phyloP scores from a whole-genome alignment of 2,113 vertebrate species.

The Tachysurus vachellii region DNA sequence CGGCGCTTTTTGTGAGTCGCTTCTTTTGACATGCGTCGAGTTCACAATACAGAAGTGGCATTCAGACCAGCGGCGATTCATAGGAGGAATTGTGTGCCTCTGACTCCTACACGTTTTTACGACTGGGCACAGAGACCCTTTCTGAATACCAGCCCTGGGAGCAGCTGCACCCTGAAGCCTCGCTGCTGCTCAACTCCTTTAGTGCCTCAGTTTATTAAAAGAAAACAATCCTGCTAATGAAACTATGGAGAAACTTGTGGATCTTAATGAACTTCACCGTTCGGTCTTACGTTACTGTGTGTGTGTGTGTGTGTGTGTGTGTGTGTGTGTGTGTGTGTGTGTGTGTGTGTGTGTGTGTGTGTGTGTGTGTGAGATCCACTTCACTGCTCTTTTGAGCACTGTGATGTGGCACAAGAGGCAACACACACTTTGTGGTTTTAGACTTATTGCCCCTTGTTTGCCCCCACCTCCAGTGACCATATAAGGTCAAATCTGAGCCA shows the following conservation, averaged over 20 bases:
- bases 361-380: background rate
- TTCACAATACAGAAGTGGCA: constrained; percentile 52
- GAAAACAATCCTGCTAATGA: background rate
- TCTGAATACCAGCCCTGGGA: constrained; percentile 38
- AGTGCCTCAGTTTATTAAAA: background rate
- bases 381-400: constrained; percentile 2
- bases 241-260: background rate
- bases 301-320: background rate
- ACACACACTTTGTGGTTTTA: constrained; percentile 34
- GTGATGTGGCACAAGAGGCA: constrained; percentile 41
- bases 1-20: constrained; percentile 37
- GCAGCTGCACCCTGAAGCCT: constrained; percentile 15
- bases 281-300: background rate
- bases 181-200: constrained; percentile 12
- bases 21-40: constrained; percentile 31
- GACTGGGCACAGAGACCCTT: constrained; percentile 12
- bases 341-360: background rate
- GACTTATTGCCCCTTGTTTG: constrained; percentile 28
- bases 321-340: background rate
- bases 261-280: background rate
- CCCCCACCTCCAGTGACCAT: constrained; percentile 45
- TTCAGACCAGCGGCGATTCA: constrained; percentile 42
- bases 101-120: constrained; percentile 47
- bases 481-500: constrained; percentile 50
- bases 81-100: constrained; percentile 46